A percentile compares a stretch with the other conserved stretches of the same genome.
Conservation (phyloP, 2,888 invertebrate species). For the Lymantria monacha region DNA sequence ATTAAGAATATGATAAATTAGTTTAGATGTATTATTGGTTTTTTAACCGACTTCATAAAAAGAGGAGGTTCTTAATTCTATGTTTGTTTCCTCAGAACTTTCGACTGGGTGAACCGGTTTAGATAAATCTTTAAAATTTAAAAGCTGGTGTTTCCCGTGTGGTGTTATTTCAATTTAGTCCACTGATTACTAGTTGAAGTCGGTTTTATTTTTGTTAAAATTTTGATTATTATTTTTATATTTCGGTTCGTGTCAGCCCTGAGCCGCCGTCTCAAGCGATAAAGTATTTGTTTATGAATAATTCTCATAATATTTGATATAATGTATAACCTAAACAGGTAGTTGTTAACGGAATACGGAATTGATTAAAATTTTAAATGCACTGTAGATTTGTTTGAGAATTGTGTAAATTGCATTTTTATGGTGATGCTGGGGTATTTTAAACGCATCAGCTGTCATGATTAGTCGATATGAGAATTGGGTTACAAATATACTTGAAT, state of each 20-base stretch:
- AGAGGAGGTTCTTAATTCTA: too few species aligned
- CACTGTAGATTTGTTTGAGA: conserved; percentile 9
- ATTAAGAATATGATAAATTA: too few species aligned
- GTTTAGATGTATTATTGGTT: too few species aligned
- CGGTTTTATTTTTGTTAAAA: too few species aligned
- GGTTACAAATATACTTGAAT: not conserved
- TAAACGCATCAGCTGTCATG: conserved; percentile 1
- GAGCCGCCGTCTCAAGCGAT: conserved; percentile 13
- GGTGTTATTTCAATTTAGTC: too few species aligned
- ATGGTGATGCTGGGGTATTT: conserved; percentile 21
- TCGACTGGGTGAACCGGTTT: too few species aligned
- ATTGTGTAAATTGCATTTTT: conserved; percentile 13
- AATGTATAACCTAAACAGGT: conserved; percentile 16
- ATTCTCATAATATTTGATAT: conserved; percentile 27
- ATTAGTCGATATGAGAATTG: conserved; percentile 6
- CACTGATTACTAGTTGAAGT: too few species aligned
- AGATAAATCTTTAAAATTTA: too few species aligned
- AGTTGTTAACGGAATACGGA: conserved; percentile 23
- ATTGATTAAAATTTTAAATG: conserved; percentile 28
- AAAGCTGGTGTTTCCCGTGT: too few species aligned
- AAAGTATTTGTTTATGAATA: conserved; percentile 39
- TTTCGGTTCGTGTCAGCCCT: not conserved
- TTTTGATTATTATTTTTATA: too few species aligned
- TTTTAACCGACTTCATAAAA: too few species aligned
- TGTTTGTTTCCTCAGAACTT: too few species aligned